Percentiles rank a stretch among this genome's conserved stretches.
Evolutionary conservation across 2,797 vertebrate species (phyloP).

Genomic region (Phrynocephalus forsythii): DNA sequence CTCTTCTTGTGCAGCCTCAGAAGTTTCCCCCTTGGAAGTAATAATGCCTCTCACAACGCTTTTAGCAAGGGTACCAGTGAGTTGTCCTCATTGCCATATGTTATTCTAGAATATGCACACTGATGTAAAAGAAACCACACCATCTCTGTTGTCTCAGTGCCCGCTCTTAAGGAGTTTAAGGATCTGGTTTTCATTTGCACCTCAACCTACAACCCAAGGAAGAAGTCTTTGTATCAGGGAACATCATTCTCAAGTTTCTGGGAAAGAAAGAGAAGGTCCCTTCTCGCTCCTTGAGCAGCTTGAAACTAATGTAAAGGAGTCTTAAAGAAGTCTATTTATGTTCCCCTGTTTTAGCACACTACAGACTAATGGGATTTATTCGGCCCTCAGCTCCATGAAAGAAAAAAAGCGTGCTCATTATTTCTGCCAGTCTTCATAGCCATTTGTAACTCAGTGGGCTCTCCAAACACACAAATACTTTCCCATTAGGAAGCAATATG

Average conservation of each 20-base stretch:
- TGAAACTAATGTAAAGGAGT: constrained; percentile 20
- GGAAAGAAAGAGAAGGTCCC: neutral
- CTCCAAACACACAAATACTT: constrained; percentile 62
- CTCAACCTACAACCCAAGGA: neutral
- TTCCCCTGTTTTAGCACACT: constrained; percentile 52
- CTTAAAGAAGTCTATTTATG: constrained; percentile 58
- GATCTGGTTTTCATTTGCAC: neutral
- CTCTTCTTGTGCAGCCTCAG: neutral
- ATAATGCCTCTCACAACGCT: neutral
- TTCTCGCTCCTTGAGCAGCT: neutral
- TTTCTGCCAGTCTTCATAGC: constrained; percentile 39
- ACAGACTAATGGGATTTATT: constrained; percentile 61
- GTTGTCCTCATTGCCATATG: neutral
- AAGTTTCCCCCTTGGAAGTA: neutral
- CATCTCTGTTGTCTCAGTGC: neutral
- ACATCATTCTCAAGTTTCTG: neutral
- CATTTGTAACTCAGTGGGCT: constrained; percentile 56
- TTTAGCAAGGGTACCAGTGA: neutral
- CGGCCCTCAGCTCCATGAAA: constrained; percentile 49
- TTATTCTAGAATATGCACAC: neutral
- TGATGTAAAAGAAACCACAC: neutral
- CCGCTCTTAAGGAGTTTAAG: neutral
- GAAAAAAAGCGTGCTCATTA: constrained; percentile 62
- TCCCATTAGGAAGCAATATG: constrained; percentile 60
- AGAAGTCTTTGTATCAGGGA: neutral